Evolutionary conservation across 2,888 invertebrate species (phyloP).

Genomic region (Tribolium freemani): DNA sequence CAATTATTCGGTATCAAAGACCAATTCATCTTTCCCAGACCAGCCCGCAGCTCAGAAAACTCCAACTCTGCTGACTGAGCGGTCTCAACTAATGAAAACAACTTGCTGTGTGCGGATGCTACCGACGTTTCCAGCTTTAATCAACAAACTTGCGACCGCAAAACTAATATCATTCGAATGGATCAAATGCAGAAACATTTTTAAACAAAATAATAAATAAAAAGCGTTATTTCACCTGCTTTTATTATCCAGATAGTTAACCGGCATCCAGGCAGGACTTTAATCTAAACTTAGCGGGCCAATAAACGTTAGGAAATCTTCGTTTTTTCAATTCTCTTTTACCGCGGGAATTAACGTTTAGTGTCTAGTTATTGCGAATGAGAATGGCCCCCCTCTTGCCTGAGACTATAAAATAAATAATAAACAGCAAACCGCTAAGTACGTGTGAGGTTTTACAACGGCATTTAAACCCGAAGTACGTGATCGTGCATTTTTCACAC

Average conservation of each 20-base stretch:
- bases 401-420: constrained; percentile 26
- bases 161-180: constrained; percentile 32
- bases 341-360: constrained; percentile 17
- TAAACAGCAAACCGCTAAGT: constrained; percentile 25
- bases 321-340: constrained; percentile 4
- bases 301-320: background rate
- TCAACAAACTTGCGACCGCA: constrained; percentile 44
- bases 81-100: constrained; percentile 46
- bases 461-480: constrained; percentile 25
- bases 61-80: constrained; percentile 44
- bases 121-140: constrained; percentile 44
- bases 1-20: constrained; percentile 49
- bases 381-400: background rate
- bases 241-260: background rate
- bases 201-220: background rate
- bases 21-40: constrained; percentile 47
- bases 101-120: constrained; percentile 43
- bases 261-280: background rate
- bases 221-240: background rate
- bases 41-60: constrained; percentile 42
- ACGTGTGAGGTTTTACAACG: constrained; percentile 27
- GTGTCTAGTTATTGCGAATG: constrained; percentile 14
- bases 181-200: background rate
- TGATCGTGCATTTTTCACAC: constrained; percentile 29
- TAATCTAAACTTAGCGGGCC: background rate